Conservation (phyloP, 2,113 vertebrate species). For the Oryzias melastigma region DNA sequence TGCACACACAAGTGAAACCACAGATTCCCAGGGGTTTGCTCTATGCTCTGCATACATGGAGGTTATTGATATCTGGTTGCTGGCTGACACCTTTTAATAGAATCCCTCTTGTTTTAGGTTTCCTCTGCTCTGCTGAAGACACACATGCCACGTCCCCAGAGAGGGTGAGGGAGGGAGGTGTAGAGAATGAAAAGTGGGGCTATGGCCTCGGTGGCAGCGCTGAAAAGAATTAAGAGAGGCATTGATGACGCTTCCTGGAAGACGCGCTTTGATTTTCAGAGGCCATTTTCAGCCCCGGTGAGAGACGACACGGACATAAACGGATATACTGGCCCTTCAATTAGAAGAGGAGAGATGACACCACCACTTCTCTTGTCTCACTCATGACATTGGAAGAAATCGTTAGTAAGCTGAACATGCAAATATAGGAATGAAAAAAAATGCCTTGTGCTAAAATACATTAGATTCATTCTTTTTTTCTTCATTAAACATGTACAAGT, state of each 20-base stretch:
- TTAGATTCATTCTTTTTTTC: too few relatives aligned
- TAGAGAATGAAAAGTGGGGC: slow-evolving; percentile 29
- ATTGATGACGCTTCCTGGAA: slow-evolving; percentile 75
- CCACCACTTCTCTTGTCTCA: slow-evolving; percentile 53
- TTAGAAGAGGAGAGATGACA: slow-evolving; percentile 79
- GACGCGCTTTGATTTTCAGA: slow-evolving; percentile 71
- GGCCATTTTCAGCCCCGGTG: slow-evolving; percentile 67
- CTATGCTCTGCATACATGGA: slow-evolving; percentile 65
- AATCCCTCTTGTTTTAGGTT: slow-evolving; percentile 73
- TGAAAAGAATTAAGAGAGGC: slow-evolving; percentile 58
- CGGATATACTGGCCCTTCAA: slow-evolving; percentile 65
- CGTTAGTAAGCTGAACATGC: slow-evolving; percentile 12
- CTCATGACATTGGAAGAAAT: slow-evolving; percentile 31
- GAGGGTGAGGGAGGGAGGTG: slow-evolving; percentile 17
- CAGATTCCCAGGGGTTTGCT: slow-evolving; percentile 62
- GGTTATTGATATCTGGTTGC: slow-evolving; percentile 77
- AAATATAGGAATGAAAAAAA: not conserved
- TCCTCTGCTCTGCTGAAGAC: slow-evolving; percentile 60
- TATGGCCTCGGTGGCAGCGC: slow-evolving; percentile 39
- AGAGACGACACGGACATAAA: slow-evolving; percentile 68
- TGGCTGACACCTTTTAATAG: slow-evolving; percentile 79
- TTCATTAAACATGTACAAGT: too few relatives aligned
- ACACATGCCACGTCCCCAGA: slow-evolving; percentile 41
- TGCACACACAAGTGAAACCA: slow-evolving; percentile 61
- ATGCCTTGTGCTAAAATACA: too few relatives aligned